Base-by-base conservation (phyloP, 2,113 vertebrate genomes). In the Pipa parva region DNA sequence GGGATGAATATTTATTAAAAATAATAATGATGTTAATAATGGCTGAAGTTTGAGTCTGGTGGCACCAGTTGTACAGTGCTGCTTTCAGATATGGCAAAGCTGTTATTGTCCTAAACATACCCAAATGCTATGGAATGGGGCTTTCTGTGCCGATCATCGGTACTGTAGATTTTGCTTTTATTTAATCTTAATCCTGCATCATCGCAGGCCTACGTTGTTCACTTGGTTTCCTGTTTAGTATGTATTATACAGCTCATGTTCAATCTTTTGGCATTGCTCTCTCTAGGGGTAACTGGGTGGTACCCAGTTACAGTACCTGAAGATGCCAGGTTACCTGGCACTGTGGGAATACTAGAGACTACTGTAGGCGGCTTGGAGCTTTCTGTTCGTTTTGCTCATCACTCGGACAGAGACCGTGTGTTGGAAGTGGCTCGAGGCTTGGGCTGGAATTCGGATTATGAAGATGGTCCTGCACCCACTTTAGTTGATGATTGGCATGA, bases 261-360 rank as follows among this genome's bases (percentile, higher is more conserved):
- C n/a, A n/a, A n/a, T n/a, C n/a, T n/a, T 77, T 31, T 57, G 17
- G 65, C 65, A 73, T 65, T 26, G n/a, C n/a, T 49, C 22, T 63
- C 56, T 10, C 24, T 45, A 99, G 97, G 96, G 15, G 89, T 98
- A 57, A 86, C 86, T 22, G 97, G 97, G 73, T 99, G 97, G 96
- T 96, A 84, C 82, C 89, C 92, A 1, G 63, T 98, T 15, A 77
- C 81, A 24, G 52, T 80, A 0, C 61, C 89, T 2, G 80, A 81
- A 25, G 84, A 84, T 7, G 8, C 25, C 0, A 7, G 24, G 56
- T 62, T 84, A 24, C 33, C 56, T 0, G 62, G 0, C 1, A 1
- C 71, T 68, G n/a, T 79, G 2, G 69, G 63, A 3, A 0, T 82
- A 60, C 12, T 80, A 68, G 84, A 81, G 59, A 72, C 79, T 49